Evolutionary conservation across 2,888 invertebrate genomes (phyloP).

Genomic region (Agrochola litura): DNA sequence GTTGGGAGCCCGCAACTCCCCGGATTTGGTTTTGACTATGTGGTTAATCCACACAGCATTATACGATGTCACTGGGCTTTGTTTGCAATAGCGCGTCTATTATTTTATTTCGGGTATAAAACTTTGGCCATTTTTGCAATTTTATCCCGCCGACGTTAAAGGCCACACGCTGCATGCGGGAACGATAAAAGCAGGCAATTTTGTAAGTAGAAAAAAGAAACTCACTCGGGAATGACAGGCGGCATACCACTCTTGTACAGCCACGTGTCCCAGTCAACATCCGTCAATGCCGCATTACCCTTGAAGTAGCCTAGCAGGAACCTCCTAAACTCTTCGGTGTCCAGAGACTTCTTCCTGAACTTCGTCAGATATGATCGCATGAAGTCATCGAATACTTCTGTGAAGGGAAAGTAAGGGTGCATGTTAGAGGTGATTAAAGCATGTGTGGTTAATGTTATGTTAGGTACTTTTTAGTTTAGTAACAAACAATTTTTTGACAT

Average conservation of each 20-base stretch:
- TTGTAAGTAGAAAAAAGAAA: conserved; percentile 33
- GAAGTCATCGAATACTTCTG: conserved; percentile 94
- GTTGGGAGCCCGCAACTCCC: not conserved
- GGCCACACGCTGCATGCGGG: not conserved
- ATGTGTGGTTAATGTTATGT: not conserved
- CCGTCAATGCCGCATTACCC: conserved; percentile 88
- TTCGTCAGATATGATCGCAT: conserved; percentile 94
- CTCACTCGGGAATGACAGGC: conserved; percentile 94
- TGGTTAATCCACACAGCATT: not conserved
- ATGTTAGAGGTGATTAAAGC: not conserved
- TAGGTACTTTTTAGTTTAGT: not conserved
- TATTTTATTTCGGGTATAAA: not conserved
- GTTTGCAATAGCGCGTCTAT: not conserved
- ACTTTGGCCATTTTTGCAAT: not conserved
- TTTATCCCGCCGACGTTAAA: not conserved
- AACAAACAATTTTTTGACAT: not conserved
- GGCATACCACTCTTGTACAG: conserved; percentile 96
- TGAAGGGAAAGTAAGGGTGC: conserved; percentile 31
- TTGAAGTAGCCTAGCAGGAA: conserved; percentile 94
- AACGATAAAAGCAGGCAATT: not conserved
- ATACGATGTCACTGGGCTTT: not conserved
- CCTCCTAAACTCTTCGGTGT: conserved; percentile 94
- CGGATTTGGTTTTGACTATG: not conserved
- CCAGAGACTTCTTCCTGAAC: conserved; percentile 95
- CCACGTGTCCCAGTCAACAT: conserved; percentile 97